Conservation (phyloP, 1,140 invertebrate species). For the Ceratitis capitata region DNA sequence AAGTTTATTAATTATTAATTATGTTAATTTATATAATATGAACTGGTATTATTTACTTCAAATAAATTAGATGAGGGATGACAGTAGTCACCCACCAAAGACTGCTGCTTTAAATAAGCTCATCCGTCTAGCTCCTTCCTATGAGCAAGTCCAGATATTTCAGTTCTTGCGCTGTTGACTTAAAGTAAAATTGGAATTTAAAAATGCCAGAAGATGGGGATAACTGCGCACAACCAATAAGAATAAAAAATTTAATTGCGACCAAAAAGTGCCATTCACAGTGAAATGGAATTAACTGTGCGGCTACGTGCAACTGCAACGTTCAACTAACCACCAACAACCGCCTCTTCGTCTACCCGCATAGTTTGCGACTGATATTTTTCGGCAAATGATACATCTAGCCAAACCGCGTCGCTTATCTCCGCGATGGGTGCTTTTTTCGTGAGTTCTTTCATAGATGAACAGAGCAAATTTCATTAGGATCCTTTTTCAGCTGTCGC, state of each 20-base stretch:
- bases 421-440: not conserved
- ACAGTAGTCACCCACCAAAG: too few relatives aligned
- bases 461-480: conserved; percentile 18
- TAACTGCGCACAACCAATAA: too few relatives aligned
- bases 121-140: too few relatives aligned
- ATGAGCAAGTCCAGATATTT: too few relatives aligned
- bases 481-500: conserved; percentile 18
- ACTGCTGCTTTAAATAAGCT: too few relatives aligned
- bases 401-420: not conserved
- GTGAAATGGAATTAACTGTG: not conserved
- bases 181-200: too few relatives aligned
- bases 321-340: not conserved
- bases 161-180: too few relatives aligned
- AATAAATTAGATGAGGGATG: too few relatives aligned
- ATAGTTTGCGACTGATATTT: not conserved
- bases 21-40: too few relatives aligned
- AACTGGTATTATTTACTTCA: too few relatives aligned
- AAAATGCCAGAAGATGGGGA: too few relatives aligned
- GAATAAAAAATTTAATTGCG: conserved; percentile 4
- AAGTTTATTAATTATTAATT: too few relatives aligned
- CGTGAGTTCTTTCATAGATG: not conserved
- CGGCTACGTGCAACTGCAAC: not conserved
- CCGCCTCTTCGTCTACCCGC: not conserved
- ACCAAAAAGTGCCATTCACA: not conserved
- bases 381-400: not conserved